Percentiles rank a stretch among this genome's conserved stretches.
Conservation (phyloP, 1,140 invertebrate species). For the Paracyclopina nana region DNA sequence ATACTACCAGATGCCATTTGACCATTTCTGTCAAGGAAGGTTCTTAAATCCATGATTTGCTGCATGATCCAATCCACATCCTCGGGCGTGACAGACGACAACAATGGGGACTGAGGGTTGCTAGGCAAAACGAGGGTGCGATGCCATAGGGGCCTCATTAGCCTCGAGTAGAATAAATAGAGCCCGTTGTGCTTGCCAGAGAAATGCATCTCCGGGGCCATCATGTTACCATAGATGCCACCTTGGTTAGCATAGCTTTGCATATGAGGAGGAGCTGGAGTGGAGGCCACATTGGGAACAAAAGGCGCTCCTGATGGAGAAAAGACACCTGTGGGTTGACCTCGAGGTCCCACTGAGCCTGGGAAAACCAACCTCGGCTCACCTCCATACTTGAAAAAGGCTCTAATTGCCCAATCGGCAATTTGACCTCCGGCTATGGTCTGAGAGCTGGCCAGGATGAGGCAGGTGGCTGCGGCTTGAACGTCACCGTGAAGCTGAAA, state of each 20-base stretch:
- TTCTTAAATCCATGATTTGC: conserved; percentile 37
- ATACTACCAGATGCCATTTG: conserved; percentile 24
- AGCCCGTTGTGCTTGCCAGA: conserved; percentile 80
- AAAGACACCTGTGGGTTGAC: too few species aligned
- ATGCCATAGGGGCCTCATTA: conserved; percentile 61
- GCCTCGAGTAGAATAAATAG: conserved; percentile 67
- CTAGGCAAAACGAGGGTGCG: conserved; percentile 19
- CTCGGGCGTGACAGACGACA: conserved; percentile 32
- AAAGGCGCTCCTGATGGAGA: neutral
- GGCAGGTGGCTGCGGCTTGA: conserved; percentile 67
- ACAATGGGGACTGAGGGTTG: neutral
- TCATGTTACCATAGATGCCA: conserved; percentile 5
- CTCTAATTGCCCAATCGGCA: conserved; percentile 66
- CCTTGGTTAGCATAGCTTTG: conserved; percentile 3
- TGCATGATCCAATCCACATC: conserved; percentile 38
- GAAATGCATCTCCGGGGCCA: conserved; percentile 36
- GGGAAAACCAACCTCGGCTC: conserved; percentile 33
- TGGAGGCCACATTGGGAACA: conserved; percentile 19
- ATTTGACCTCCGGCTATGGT: conserved; percentile 26
- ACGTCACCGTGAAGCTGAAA: conserved; percentile 59
- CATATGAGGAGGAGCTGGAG: conserved; percentile 18
- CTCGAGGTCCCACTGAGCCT: neutral
- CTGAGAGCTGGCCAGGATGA: conserved; percentile 53
- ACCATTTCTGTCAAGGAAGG: conserved; percentile 42
- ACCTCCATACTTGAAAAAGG: conserved; percentile 77